Evolutionary conservation across 2,888 invertebrate genomes (phyloP), one percentile per base, ranked within the genome.

Genomic region (Eledona agricola): DNA sequence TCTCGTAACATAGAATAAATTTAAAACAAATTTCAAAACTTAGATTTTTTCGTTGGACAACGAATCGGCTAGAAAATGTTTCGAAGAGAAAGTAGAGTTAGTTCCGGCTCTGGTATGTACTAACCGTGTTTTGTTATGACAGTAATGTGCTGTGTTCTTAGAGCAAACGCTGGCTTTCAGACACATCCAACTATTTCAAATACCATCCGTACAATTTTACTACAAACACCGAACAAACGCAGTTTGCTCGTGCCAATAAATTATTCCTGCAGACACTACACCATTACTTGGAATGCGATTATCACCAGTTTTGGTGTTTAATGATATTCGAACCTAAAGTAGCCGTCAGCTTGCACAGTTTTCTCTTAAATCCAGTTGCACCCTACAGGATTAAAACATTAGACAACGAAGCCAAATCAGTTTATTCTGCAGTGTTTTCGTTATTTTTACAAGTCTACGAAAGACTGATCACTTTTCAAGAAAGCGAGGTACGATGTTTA

Each of bases 401-500:
- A 11, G 75, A 80, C 26, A 73, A 78, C 2, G 73, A 75, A 45
- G 77, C 79, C 1, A 73, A 78, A 50, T 72, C 72, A 10, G 53
- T 84, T 3, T 85, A 85, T 55, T 78, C 79, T 28, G 78, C 84
- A 15, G 79, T 85, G 28, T 80, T 90, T 23, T 79, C 83, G 53
- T 80, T 81, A 38, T 83, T 91, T 42, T 84, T 93, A 34, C 77
- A 87, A 11, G 79, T 91, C 4, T 86, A 89, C 66, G 82, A 88
- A 59, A 83, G 95, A 65, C 81, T 96, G 59, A 81, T 90, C 4
- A 92, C 90, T 5, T 86, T 86, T 72, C 87, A 86, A 63, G 90
- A 93, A 72, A 87, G 87, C 7, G 83, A 85, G 76, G 88, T 88
- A 71, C 34, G 22, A 2, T 35, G 16, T 35, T 20, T 28, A 3